phyloP scores from a whole-genome alignment of 2,113 vertebrate species.

The Desmodus rotundus region DNA sequence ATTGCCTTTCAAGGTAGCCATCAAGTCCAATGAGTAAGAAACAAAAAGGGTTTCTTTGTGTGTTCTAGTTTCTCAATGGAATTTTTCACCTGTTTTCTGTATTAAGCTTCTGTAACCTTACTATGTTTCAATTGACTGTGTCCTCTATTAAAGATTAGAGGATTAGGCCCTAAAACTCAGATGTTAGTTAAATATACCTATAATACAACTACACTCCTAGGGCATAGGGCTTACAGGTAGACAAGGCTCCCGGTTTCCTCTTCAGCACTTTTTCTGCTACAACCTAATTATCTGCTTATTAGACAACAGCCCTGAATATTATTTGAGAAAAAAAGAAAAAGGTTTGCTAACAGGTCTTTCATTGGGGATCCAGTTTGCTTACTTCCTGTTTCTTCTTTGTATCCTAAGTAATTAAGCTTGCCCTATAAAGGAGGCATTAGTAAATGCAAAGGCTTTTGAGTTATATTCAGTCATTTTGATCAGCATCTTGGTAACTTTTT shows the following conservation, averaged over 20 bases:
- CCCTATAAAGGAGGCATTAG: not conserved
- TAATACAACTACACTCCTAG: not conserved
- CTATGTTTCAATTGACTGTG: not conserved
- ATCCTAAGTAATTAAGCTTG: not conserved
- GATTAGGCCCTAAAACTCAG: not conserved
- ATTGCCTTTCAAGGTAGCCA: not conserved
- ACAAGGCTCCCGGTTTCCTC: not conserved
- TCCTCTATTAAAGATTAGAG: not conserved
- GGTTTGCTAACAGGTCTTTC: not conserved
- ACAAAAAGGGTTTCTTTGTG: not conserved
- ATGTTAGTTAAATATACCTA: not conserved
- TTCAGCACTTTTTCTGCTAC: not conserved
- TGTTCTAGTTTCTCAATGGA: not conserved
- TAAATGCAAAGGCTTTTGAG: not conserved
- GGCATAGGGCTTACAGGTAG: too few relatives aligned
- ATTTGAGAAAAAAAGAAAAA: not conserved
- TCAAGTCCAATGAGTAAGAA: not conserved
- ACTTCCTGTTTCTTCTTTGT: not conserved
- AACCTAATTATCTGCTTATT: not conserved
- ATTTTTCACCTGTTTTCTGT: not conserved
- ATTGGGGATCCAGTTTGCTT: not conserved
- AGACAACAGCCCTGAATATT: not conserved
- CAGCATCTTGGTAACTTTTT: slow-evolving; percentile 18
- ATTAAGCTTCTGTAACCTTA: not conserved
- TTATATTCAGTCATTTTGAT: slow-evolving; percentile 38